Evolutionary conservation across 2,113 vertebrate genomes (phyloP).

Genomic region (Mungos mungo): DNA sequence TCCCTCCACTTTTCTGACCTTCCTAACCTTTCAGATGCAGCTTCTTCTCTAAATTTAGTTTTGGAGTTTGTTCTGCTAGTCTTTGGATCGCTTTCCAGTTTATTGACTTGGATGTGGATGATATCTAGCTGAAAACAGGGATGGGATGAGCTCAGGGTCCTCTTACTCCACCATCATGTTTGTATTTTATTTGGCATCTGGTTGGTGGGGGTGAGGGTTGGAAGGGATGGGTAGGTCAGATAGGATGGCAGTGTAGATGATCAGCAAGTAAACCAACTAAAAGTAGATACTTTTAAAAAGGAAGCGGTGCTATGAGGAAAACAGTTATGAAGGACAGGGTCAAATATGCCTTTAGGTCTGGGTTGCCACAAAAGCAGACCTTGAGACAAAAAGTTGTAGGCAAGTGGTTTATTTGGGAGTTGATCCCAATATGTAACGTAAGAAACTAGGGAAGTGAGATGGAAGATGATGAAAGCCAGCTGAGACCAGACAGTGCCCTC

Average conservation of each 20-base stretch:
- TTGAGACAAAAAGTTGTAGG: background rate
- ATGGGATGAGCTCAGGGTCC: too few relatives aligned
- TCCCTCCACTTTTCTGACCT: too few relatives aligned
- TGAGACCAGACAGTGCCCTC: too few relatives aligned
- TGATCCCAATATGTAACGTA: background rate
- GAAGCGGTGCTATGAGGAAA: background rate
- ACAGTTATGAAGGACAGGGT: background rate
- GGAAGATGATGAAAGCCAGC: background rate
- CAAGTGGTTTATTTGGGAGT: background rate
- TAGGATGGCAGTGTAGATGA: background rate
- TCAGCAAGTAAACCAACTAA: background rate
- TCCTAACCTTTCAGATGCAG: too few relatives aligned
- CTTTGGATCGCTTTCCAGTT: too few relatives aligned
- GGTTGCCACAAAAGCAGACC: background rate
- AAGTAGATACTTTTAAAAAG: background rate
- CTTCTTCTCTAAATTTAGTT: too few relatives aligned
- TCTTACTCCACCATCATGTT: too few relatives aligned
- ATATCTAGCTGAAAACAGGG: too few relatives aligned
- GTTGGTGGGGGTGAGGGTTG: background rate
- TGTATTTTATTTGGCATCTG: rapidly evolving
- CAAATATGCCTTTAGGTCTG: background rate
- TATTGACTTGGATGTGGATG: too few relatives aligned
- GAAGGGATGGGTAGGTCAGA: rapidly evolving
- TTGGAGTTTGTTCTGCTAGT: too few relatives aligned
- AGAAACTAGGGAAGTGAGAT: background rate